A percentile compares a stretch with the other conserved stretches of the same genome.
phyloP scores from a whole-genome alignment of 2,888 invertebrate species.

The Tridacna gigas region DNA sequence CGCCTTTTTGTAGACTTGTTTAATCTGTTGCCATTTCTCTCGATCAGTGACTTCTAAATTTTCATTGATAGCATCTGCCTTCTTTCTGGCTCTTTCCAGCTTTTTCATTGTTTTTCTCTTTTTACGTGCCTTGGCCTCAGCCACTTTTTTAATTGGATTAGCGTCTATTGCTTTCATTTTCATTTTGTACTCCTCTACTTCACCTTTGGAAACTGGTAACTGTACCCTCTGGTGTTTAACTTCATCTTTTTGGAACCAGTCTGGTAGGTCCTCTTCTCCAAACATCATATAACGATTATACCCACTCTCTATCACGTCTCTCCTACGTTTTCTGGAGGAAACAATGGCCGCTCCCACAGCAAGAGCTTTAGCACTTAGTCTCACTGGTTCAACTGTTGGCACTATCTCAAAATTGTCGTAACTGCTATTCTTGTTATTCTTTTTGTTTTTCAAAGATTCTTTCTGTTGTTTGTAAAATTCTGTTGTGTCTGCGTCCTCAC shows the following conservation, averaged over 20 bases:
- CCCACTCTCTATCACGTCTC: conserved; percentile 95
- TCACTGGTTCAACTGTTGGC: conserved; percentile 84
- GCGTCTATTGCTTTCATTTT: conserved; percentile 93
- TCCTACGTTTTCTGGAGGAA: conserved; percentile 94
- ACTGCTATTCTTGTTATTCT: conserved; percentile 78
- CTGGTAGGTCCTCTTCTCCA: conserved; percentile 96
- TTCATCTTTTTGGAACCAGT: conserved; percentile 98
- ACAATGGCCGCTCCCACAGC: conserved; percentile 96
- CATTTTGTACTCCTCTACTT: conserved; percentile 92
- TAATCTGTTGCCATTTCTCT: conserved; percentile 97
- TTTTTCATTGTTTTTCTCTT: conserved; percentile 94
- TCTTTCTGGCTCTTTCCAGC: conserved; percentile 97
- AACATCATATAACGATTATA: conserved; percentile 97
- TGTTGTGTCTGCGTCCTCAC: conserved; percentile 72
- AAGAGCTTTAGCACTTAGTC: conserved; percentile 90
- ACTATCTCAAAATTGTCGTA: conserved; percentile 89
- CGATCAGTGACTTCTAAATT: conserved; percentile 94
- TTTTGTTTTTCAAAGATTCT: conserved; percentile 35
- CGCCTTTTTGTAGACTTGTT: conserved; percentile 96
- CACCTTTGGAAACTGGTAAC: conserved; percentile 93
- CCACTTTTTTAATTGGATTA: conserved; percentile 97
- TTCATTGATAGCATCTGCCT: conserved; percentile 96
- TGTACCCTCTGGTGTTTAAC: conserved; percentile 94
- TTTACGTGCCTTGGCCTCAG: conserved; percentile 99
- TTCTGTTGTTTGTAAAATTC: conserved; percentile 64